Conservation (phyloP, 2,113 vertebrate species). For the Falcunculus frontatus region DNA sequence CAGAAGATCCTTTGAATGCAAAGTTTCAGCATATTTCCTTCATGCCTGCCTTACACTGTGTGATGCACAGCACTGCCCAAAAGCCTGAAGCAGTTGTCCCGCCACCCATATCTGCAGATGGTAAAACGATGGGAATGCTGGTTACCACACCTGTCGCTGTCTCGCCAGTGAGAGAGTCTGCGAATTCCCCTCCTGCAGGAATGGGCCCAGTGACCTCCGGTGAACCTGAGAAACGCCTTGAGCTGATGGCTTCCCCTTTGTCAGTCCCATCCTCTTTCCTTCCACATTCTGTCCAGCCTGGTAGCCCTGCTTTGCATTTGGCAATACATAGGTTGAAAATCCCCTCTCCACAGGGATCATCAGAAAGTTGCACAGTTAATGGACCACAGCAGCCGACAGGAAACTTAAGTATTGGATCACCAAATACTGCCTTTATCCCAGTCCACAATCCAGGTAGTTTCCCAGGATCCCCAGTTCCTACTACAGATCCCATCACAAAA, state of each 20-base stretch:
- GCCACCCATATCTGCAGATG: conserved; percentile 72
- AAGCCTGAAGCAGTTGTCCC: conserved; percentile 72
- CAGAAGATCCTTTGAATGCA: conserved; percentile 65
- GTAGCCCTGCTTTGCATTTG: conserved; percentile 76
- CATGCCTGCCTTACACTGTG: conserved; percentile 80
- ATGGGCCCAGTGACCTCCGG: conserved; percentile 58
- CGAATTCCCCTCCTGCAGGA: conserved; percentile 61
- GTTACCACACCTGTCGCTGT: conserved; percentile 73
- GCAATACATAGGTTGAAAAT: conserved; percentile 84
- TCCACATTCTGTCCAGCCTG: conserved; percentile 67
- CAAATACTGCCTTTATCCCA: conserved; percentile 79
- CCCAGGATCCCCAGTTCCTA: conserved; percentile 68
- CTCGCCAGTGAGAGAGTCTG: conserved; percentile 65
- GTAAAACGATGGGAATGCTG: conserved; percentile 76
- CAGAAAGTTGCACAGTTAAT: conserved; percentile 68
- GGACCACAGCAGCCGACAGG: conserved; percentile 74
- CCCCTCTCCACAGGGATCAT: conserved; percentile 65
- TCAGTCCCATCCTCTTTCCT: conserved; percentile 75
- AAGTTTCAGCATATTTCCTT: conserved; percentile 79
- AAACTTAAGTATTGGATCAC: conserved; percentile 73
- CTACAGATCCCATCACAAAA: conserved; percentile 74
- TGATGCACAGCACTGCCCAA: conserved; percentile 78
- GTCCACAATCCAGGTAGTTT: conserved; percentile 77
- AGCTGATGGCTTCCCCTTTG: conserved; percentile 70
- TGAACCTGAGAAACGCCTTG: conserved; percentile 77